Percentiles rank a stretch among this genome's conserved stretches.
Conservation (phyloP, 2,797 vertebrate genomes). For the Babyrousa celebensis region DNA sequence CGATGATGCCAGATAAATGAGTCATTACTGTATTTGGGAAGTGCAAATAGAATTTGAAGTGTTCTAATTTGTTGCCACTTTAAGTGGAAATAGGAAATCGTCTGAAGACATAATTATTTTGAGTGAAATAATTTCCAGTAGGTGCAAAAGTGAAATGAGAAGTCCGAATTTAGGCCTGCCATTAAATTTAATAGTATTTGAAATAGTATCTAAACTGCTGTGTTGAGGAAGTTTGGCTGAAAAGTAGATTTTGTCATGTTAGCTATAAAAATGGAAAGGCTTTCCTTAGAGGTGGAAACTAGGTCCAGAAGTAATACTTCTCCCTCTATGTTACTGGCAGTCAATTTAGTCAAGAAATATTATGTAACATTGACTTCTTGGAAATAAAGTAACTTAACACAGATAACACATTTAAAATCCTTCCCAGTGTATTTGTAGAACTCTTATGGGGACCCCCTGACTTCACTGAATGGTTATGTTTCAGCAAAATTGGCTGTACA, state of each 20-base stretch:
- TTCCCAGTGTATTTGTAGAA: conserved; percentile 59
- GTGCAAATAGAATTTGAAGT: conserved; percentile 85
- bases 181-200: conserved; percentile 87
- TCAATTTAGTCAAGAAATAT: conserved; percentile 76
- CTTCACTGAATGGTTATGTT: conserved; percentile 69
- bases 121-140: conserved; percentile 85
- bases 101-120: conserved; percentile 87
- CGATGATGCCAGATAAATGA: conserved; percentile 77
- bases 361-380: conserved; percentile 78
- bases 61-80: conserved; percentile 86
- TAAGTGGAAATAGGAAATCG: conserved; percentile 82
- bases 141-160: conserved; percentile 84
- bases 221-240: conserved; percentile 85
- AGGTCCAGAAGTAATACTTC: conserved; percentile 78
- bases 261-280: conserved; percentile 82
- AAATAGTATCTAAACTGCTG: conserved; percentile 84
- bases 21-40: conserved; percentile 82
- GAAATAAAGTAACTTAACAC: conserved; percentile 77
- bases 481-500: conserved; percentile 71
- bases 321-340: conserved; percentile 76
- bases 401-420: conserved; percentile 78
- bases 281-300: conserved; percentile 81
- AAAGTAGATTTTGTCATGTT: conserved; percentile 86
- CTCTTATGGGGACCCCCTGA: conserved; percentile 41
- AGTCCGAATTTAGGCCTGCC: conserved; percentile 82